These are phyloP conservation scores for Villa cingulata DNA, from an alignment of 2,888 invertebrate species.

Conservation along the genomic window DNA sequence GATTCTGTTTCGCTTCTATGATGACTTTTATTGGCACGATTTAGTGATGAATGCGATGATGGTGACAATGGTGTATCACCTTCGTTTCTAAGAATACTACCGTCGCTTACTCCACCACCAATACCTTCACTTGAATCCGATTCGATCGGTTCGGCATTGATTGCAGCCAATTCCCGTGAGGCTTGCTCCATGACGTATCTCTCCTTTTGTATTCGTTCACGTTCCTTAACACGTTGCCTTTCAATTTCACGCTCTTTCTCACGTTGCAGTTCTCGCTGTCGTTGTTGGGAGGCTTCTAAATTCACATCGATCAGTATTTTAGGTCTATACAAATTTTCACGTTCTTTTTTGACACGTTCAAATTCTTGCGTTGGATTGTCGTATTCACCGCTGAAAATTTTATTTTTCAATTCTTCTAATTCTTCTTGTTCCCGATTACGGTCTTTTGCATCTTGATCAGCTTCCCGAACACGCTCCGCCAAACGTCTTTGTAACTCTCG, in stretches of 20 bases:
- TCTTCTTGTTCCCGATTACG: slow-evolving; percentile 79
- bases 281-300: slow-evolving; percentile 45
- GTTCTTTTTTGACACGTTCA: slow-evolving; percentile 55
- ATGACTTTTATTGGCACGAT: slow-evolving; percentile 4
- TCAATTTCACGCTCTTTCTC: slow-evolving; percentile 38
- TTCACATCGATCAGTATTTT: slow-evolving; percentile 62
- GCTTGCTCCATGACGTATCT: slow-evolving; percentile 44
- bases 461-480: slow-evolving; percentile 84
- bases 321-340: slow-evolving; percentile 74
- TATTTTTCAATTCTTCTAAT: slow-evolving; percentile 66
- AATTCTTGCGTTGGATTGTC: slow-evolving; percentile 52
- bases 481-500: slow-evolving; percentile 82
- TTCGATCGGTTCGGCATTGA: slow-evolving; percentile 61
- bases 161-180: slow-evolving; percentile 46
- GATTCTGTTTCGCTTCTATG: slow-evolving; percentile 29
- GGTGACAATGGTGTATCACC: neutral
- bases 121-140: slow-evolving; percentile 45
- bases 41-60: neutral
- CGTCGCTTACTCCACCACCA: slow-evolving; percentile 7
- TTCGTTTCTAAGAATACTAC: neutral
- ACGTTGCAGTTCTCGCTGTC: slow-evolving; percentile 44
- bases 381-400: slow-evolving; percentile 55
- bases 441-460: slow-evolving; percentile 82
- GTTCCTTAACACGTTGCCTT: slow-evolving; percentile 31
- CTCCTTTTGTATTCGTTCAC: slow-evolving; percentile 30